Conservation (phyloP, 2,113 vertebrate species). For the Varanus komodoensis region DNA sequence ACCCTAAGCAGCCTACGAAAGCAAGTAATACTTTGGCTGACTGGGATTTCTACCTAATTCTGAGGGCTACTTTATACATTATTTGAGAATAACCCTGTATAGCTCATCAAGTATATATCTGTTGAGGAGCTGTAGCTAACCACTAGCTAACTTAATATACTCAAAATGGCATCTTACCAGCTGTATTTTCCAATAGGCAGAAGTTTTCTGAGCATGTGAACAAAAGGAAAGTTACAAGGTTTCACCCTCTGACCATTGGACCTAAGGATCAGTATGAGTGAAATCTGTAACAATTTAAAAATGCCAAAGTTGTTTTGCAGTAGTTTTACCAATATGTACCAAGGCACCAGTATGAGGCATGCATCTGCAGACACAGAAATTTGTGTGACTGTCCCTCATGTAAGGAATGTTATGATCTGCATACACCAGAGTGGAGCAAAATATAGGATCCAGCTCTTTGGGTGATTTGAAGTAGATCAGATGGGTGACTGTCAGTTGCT, state of each 20-base stretch:
- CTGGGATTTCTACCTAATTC: not conserved
- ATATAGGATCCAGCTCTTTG: too few species aligned
- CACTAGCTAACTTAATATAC: not conserved
- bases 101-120: not conserved
- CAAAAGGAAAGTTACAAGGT: not conserved
- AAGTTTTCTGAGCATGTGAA: not conserved
- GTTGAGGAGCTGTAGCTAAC: not conserved
- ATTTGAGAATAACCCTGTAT: not conserved
- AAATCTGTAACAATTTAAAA: slow-evolving; percentile 3
- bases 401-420: not conserved
- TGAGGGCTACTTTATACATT: not conserved
- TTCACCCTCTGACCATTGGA: not conserved
- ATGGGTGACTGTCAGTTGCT: too few species aligned
- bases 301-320: not conserved
- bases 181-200: too few species aligned
- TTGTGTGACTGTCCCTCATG: not conserved
- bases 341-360: not conserved
- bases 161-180: not conserved
- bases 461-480: too few species aligned
- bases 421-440: not conserved
- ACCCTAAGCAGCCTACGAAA: not conserved
- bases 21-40: not conserved
- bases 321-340: not conserved
- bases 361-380: too few species aligned
- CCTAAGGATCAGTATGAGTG: not conserved